These are phyloP conservation scores for Nomada fabriciana DNA, from an alignment of 2,888 invertebrate genomes.

Conservation along the genomic window DNA sequence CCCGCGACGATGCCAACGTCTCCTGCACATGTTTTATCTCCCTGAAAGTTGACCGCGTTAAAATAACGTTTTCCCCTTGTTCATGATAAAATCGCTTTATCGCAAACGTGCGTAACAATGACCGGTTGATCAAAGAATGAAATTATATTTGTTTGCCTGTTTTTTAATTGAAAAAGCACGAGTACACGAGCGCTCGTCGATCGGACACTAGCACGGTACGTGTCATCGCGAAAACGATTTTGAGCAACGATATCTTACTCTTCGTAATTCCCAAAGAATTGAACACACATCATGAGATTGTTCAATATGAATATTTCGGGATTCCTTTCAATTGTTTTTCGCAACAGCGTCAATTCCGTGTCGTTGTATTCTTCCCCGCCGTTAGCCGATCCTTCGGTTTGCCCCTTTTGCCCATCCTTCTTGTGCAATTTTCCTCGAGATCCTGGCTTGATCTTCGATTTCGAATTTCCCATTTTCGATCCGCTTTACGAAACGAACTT, in stretches of 20 bases:
- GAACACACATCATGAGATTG: slow-evolving; percentile 90
- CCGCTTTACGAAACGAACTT: not conserved
- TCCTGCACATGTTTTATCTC: slow-evolving; percentile 86
- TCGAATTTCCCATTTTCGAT: slow-evolving; percentile 71
- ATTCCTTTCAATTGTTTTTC: slow-evolving; percentile 87
- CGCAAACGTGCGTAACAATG: not conserved
- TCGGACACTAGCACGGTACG: too few species aligned
- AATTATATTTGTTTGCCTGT: not conserved
- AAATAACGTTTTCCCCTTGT: not conserved
- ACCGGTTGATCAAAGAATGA: not conserved
- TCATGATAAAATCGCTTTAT: slow-evolving; percentile 19
- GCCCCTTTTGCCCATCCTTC: not conserved
- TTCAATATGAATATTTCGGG: slow-evolving; percentile 91
- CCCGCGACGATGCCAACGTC: slow-evolving; percentile 85
- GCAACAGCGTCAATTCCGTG: slow-evolving; percentile 86
- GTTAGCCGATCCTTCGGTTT: not conserved
- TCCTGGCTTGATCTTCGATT: slow-evolving; percentile 48
- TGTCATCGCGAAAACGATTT: not conserved
- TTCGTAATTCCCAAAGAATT: slow-evolving; percentile 92
- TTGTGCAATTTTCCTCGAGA: not conserved
- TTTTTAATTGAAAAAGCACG: not conserved
- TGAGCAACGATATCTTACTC: slow-evolving; percentile 86
- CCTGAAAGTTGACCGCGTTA: slow-evolving; percentile 81
- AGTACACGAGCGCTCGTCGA: too few species aligned
- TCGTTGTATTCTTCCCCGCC: slow-evolving; percentile 82